Conservation (phyloP, 1,140 invertebrate species). For the Drosophila takahashii region DNA sequence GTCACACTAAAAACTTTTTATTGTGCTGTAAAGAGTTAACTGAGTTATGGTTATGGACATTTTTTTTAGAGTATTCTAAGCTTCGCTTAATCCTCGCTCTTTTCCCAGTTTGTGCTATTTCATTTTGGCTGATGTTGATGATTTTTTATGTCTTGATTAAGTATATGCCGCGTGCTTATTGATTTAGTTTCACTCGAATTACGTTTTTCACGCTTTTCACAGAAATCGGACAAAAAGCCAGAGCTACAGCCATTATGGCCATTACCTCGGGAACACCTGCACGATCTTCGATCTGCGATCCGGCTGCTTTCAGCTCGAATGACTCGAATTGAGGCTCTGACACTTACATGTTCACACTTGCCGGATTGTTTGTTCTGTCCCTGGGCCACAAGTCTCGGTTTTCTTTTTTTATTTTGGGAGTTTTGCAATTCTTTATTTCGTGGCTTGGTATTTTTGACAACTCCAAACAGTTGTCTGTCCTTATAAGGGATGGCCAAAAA, state of each 20-base stretch:
- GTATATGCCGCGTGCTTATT: slow-evolving; percentile 72
- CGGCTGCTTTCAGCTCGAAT: slow-evolving; percentile 35
- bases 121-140: slow-evolving; percentile 7
- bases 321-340: slow-evolving; percentile 49
- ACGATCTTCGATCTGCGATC: slow-evolving; percentile 20
- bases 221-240: slow-evolving; percentile 10
- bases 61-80: not conserved
- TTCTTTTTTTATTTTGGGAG: slow-evolving; percentile 14
- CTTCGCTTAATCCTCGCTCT: not conserved
- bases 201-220: slow-evolving; percentile 53
- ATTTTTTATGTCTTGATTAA: slow-evolving; percentile 76
- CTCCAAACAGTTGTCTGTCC: slow-evolving; percentile 56
- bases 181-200: slow-evolving; percentile 72
- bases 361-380: slow-evolving; percentile 18
- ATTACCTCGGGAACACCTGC: slow-evolving; percentile 63
- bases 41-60: no score
- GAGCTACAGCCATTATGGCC: not conserved
- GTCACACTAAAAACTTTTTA: no score
- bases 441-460: slow-evolving; percentile 67
- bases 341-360: slow-evolving; percentile 72
- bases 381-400: not conserved
- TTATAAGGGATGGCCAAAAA: slow-evolving; percentile 45
- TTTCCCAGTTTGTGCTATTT: not conserved
- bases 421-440: slow-evolving; percentile 59
- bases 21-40: no score